A percentile compares a stretch with the other conserved stretches of the same genome.
Evolutionary conservation across 2,113 vertebrate species (phyloP).

Genomic region (Brachyhypopomus gauderio): DNA sequence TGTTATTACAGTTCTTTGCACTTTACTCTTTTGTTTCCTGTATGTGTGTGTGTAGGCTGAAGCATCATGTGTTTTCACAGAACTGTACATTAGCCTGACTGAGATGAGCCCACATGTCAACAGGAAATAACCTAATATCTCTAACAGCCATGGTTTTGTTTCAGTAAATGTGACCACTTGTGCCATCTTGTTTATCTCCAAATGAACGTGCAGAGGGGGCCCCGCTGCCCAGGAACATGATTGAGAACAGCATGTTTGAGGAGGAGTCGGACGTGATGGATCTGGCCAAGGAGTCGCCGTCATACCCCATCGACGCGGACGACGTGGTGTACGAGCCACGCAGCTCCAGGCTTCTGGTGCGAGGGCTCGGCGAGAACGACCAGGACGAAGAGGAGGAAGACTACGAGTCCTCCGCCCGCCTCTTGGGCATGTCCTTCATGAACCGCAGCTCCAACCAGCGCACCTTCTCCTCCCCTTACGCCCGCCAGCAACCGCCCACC

Average conservation of each 20-base stretch:
- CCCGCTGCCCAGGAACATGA: conserved; percentile 94
- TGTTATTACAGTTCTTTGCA: too few relatives aligned
- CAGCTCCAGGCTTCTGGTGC: conserved; percentile 90
- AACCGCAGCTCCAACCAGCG: conserved; percentile 87
- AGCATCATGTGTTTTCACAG: conserved; percentile 7
- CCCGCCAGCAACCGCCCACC: conserved; percentile 73
- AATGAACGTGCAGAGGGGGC: conserved; percentile 77
- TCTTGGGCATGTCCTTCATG: conserved; percentile 98
- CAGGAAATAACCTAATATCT: conserved; percentile 35
- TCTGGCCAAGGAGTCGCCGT: conserved; percentile 88
- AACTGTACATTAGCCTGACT: neutral
- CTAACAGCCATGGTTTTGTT: neutral
- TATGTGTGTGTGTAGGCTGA: neutral
- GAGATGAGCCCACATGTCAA: conserved; percentile 4
- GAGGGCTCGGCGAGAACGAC: conserved; percentile 92
- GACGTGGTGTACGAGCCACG: conserved; percentile 89
- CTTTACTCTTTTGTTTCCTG: neutral
- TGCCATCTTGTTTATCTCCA: conserved; percentile 46
- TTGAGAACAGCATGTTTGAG: conserved; percentile 99
- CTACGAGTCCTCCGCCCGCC: conserved; percentile 91
- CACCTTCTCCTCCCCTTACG: conserved; percentile 73
- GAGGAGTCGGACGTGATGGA: conserved; percentile 96
- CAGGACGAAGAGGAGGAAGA: conserved; percentile 96
- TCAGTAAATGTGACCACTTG: neutral
- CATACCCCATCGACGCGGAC: conserved; percentile 93